Evolutionary conservation across 2,888 invertebrate species (phyloP).

Genomic region (Rhagophthalmus giganteus): DNA sequence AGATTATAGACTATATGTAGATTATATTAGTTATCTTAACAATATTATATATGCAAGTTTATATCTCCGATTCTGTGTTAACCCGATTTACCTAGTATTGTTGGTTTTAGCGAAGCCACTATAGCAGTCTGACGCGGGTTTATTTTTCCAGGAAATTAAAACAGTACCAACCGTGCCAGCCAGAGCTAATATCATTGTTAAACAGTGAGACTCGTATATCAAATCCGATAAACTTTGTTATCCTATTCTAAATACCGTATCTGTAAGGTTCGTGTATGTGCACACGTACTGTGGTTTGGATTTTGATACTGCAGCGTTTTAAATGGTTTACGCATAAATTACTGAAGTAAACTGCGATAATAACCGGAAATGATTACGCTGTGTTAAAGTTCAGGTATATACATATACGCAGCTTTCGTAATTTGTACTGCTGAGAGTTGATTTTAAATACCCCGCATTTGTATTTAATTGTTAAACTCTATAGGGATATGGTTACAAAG

Average conservation of each 20-base stretch:
- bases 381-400: slow-evolving; percentile 16
- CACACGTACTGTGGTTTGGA: slow-evolving; percentile 11
- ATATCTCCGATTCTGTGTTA: slow-evolving; percentile 18
- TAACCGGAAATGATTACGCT: slow-evolving; percentile 18
- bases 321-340: slow-evolving; percentile 14
- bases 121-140: slow-evolving; percentile 20
- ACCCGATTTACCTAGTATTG: slow-evolving; percentile 24
- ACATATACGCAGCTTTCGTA: slow-evolving; percentile 11
- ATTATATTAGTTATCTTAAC: slow-evolving; percentile 11
- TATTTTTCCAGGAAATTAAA: slow-evolving; percentile 31
- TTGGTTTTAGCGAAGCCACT: slow-evolving; percentile 21
- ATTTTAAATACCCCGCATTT: too few species aligned
- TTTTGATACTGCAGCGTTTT: slow-evolving; percentile 21
- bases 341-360: slow-evolving; percentile 22
- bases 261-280: slow-evolving; percentile 25
- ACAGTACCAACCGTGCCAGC: slow-evolving; percentile 25
- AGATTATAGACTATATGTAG: too few species aligned
- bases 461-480: too few species aligned
- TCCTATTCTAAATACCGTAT: slow-evolving; percentile 27
- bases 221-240: slow-evolving; percentile 27
- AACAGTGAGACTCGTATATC: slow-evolving; percentile 29
- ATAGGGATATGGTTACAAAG: too few species aligned
- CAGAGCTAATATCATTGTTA: slow-evolving; percentile 29
- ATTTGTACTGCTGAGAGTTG: slow-evolving; percentile 11
- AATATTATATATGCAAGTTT: slow-evolving; percentile 6